Percentiles rank a stretch among this genome's conserved stretches.
Conservation (phyloP, 2,797 vertebrate species). For the Gymnothorax reevesii region DNA sequence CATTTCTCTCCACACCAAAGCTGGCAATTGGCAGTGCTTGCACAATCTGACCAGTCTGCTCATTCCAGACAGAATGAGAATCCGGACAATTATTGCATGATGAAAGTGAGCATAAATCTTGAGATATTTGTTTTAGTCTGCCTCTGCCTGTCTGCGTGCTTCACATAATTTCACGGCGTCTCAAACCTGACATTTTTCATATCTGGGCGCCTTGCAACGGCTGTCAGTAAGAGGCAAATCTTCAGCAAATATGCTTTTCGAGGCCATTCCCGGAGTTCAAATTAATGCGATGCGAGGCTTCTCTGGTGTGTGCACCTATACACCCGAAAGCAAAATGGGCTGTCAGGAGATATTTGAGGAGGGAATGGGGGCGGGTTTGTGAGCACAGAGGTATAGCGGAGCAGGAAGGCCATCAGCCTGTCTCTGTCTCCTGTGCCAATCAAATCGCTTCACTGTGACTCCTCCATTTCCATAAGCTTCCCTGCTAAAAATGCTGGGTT, state of each 20-base stretch:
- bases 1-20: not conserved
- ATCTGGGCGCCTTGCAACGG: not conserved
- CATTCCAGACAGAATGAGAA: too few species aligned
- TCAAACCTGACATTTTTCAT: not conserved
- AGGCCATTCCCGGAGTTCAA: not conserved
- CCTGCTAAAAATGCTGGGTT: not conserved
- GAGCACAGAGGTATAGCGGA: too few species aligned
- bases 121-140: not conserved
- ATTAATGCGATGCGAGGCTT: not conserved
- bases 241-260: conserved; percentile 8
- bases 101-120: not conserved
- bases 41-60: too few species aligned
- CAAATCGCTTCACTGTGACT: not conserved
- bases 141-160: not conserved
- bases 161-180: conserved; percentile 1
- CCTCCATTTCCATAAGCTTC: not conserved
- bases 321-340: not conserved
- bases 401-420: not conserved
- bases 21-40: not conserved
- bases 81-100: too few species aligned
- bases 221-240: not conserved
- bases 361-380: not conserved
- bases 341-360: not conserved
- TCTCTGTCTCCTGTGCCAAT: not conserved
- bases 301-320: not conserved